Percentiles rank a stretch among this genome's conserved stretches.
Evolutionary conservation across 2,888 invertebrate genomes (phyloP).

Genomic region (Rhynchonema sp.): DNA sequence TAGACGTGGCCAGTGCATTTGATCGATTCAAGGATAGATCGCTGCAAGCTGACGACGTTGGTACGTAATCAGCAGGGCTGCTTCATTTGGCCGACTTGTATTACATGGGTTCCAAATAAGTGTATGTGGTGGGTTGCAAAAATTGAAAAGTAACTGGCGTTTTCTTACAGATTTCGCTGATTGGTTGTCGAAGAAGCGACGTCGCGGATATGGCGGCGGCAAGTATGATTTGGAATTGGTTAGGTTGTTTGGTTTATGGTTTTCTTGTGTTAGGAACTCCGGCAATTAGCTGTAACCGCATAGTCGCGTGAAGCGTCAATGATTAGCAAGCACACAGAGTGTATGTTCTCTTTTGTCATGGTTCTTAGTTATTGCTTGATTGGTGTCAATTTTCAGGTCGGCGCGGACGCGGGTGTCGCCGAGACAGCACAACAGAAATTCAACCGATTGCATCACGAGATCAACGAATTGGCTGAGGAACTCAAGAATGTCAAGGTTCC

Average conservation of each 20-base stretch:
- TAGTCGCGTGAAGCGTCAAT: too few species aligned
- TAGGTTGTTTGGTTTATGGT: too few species aligned
- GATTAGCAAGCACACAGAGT: too few species aligned
- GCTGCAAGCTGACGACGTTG: conserved; percentile 43
- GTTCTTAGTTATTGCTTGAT: too few species aligned
- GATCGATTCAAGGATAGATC: conserved; percentile 71
- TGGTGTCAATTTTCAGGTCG: conserved; percentile 51
- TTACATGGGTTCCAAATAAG: too few species aligned
- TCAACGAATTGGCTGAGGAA: conserved; percentile 65
- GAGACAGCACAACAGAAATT: conserved; percentile 68
- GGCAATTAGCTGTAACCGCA: too few species aligned
- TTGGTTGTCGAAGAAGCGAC: neutral
- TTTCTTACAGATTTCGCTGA: neutral
- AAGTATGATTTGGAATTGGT: neutral
- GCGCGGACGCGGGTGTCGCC: conserved; percentile 36
- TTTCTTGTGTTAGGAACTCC: too few species aligned
- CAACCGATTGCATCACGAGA: conserved; percentile 67
- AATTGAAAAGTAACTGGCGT: too few species aligned
- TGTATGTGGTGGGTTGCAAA: too few species aligned
- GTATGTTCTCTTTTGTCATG: too few species aligned
- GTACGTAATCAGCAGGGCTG: too few species aligned
- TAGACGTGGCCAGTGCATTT: conserved; percentile 61
- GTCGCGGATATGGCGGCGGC: neutral
- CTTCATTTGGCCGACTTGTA: too few species aligned
- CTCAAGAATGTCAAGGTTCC: conserved; percentile 29